A percentile compares a stretch with the other conserved stretches of the same genome.
phyloP scores from a whole-genome alignment of 2,113 vertebrate species.

The Leucopsar rothschildi region DNA sequence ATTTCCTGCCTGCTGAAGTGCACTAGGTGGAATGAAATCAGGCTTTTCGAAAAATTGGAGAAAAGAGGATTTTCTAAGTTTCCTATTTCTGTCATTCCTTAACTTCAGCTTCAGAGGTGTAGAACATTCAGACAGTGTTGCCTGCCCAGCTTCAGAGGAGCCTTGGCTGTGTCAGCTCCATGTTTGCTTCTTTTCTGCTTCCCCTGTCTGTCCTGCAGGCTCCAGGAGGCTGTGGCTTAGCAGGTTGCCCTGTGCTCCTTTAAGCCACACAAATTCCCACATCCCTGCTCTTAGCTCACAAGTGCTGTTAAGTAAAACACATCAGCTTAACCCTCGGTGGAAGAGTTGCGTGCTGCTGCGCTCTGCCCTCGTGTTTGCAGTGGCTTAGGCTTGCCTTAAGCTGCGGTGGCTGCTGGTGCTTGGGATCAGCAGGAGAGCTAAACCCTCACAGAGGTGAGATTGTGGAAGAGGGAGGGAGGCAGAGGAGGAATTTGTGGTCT shows the following conservation, averaged over 20 bases:
- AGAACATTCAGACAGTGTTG: neutral
- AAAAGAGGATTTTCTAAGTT: constrained; percentile 5
- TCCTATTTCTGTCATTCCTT: neutral
- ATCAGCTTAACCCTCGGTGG: neutral
- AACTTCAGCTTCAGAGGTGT: neutral
- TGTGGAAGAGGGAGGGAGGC: neutral
- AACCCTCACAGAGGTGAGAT: neutral
- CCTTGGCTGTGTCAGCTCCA: accelerated
- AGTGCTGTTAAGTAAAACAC: constrained; percentile 28
- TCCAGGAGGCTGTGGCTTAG: neutral
- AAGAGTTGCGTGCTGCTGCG: neutral
- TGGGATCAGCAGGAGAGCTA: neutral
- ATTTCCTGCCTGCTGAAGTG: neutral
- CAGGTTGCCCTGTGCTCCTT: neutral
- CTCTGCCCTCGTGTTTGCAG: neutral
- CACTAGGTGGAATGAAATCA: neutral
- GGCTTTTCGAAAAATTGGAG: neutral
- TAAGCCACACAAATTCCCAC: constrained; percentile 18
- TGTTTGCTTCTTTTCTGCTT: neutral
- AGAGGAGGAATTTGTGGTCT: neutral
- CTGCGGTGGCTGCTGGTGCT: neutral
- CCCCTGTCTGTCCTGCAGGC: neutral
- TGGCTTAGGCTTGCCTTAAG: constrained; percentile 23
- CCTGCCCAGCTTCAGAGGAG: neutral
- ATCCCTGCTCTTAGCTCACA: neutral